phyloP scores from a whole-genome alignment of 2,888 invertebrate species.

The Apamea crenata region DNA sequence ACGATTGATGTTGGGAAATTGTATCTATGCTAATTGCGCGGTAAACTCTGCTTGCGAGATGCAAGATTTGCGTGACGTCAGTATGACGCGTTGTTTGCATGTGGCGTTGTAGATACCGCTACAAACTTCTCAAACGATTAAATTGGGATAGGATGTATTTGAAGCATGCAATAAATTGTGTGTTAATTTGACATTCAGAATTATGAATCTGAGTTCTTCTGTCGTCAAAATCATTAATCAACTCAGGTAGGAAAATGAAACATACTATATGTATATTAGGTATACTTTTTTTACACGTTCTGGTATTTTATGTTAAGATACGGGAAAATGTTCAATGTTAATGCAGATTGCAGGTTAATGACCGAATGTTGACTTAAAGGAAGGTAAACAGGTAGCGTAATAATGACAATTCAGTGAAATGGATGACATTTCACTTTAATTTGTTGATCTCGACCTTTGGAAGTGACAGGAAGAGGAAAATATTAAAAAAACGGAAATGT shows the following conservation, averaged over 20 bases:
- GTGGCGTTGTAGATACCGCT: too few relatives aligned
- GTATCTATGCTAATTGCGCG: too few relatives aligned
- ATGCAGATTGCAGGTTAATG: slow-evolving; percentile 31
- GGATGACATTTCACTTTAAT: slow-evolving; percentile 45
- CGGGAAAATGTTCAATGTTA: slow-evolving; percentile 31
- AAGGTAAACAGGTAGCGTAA: slow-evolving; percentile 33
- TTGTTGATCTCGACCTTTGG: slow-evolving; percentile 41
- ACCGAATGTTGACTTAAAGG: slow-evolving; percentile 18
- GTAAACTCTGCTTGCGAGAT: too few relatives aligned
- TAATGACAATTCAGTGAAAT: slow-evolving; percentile 19
- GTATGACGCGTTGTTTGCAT: too few relatives aligned
- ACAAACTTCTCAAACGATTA: neutral
- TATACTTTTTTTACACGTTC: neutral
- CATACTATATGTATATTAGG: neutral
- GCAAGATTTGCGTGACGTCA: too few relatives aligned
- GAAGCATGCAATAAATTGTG: too few relatives aligned
- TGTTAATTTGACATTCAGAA: neutral
- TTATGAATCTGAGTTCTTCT: neutral
- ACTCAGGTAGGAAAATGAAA: neutral
- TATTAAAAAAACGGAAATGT: slow-evolving; percentile 18
- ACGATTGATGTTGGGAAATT: too few relatives aligned
- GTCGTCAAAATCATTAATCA: neutral
- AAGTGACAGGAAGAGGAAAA: slow-evolving; percentile 46
- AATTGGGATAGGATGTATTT: neutral
- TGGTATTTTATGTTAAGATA: neutral